A percentile compares a stretch with the other conserved stretches of the same genome.
Conservation (phyloP, 2,888 invertebrate genomes). For the Adelphocoris suturalis region DNA sequence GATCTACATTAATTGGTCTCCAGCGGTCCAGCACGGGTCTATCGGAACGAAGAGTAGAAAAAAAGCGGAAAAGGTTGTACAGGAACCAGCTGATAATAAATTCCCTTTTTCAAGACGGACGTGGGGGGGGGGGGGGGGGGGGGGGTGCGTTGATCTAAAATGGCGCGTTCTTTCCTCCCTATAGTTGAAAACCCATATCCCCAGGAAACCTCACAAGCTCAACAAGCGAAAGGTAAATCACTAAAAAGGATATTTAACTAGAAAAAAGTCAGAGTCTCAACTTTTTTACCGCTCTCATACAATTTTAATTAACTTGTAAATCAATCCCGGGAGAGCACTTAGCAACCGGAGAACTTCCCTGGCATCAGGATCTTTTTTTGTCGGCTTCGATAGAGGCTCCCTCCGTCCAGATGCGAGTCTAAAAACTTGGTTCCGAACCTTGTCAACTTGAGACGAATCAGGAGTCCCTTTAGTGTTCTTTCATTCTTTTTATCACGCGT, state of each 20-base stretch:
- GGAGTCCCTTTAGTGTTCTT: not conserved
- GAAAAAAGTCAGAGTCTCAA: not conserved
- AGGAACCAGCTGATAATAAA: not conserved
- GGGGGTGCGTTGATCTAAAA: slow-evolving; percentile 1
- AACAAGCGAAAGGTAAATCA: slow-evolving; percentile 28
- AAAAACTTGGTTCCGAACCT: not conserved
- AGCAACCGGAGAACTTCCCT: slow-evolving; percentile 12
- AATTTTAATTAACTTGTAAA: slow-evolving; percentile 39
- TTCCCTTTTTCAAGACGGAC: slow-evolving; percentile 1
- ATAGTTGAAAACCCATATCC: slow-evolving; percentile 1
- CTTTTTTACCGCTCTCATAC: slow-evolving; percentile 11
- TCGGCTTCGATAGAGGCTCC: not conserved
- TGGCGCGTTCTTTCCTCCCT: not conserved
- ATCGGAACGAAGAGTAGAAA: not conserved
- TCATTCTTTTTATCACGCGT: not conserved
- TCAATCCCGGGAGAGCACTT: slow-evolving; percentile 26
- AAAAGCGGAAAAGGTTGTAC: not conserved
- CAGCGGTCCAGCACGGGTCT: not conserved
- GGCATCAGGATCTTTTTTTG: slow-evolving; percentile 13
- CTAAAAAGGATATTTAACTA: slow-evolving; percentile 36
- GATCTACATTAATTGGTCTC: not conserved
- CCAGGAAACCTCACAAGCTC: slow-evolving; percentile 1
- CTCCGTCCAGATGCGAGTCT: not conserved
- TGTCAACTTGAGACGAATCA: slow-evolving; percentile 14
- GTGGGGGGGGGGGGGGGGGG: too few relatives aligned